Base-by-base conservation (phyloP, 1,140 invertebrate genomes). In the Nylanderia fulva region DNA sequence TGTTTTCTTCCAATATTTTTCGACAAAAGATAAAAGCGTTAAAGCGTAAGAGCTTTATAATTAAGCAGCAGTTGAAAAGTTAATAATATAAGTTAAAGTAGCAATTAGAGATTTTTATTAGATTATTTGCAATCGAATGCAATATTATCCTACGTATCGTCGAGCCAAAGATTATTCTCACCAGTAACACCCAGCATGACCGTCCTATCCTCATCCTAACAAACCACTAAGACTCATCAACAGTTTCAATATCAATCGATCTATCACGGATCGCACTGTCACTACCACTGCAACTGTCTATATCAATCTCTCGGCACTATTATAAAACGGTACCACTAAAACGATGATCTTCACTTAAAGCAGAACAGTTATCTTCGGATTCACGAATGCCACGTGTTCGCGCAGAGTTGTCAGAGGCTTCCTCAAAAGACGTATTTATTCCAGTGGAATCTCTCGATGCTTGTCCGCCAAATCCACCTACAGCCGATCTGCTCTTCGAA, bases 191-290 rank as follows among this genome's bases (percentile, higher is more conserved):
- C 58, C 63, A 68, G 13, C 52, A 61, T 15, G 42, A 82, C 48
- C 33, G 27, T 85, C 54, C 36, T 80, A 85, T 69, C 54, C 39
- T 85, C 84, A 85, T 85, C 29, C 29, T 84, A 84, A 29, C 21
- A 9, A 61, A n/a, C 33, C 29, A 39, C 71, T 39, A 76, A 75
- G 42, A 77, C 27, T 84, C 71, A 84, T 84, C n/a, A 84, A 84
- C 80, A 74, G 29, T 39, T 60, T 29, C 42, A 60, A 42, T 54
- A 45, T 63, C 58, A 45, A 60, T 36, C 15, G 15, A 27, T 52
- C 58, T 29, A 48, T 61, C n/a, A 39, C 63, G 39, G 11, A 63
- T 76, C 9, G 2, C 71, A 84, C 80, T 84, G 58, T 48, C 56
- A 84, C 71, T 54, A 11, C 0, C 77, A 82, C 77, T 72, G 77